Percentiles rank a stretch among this genome's conserved stretches.
Evolutionary conservation across 2,797 vertebrate species (phyloP).

Genomic region (Labroides dimidiatus): DNA sequence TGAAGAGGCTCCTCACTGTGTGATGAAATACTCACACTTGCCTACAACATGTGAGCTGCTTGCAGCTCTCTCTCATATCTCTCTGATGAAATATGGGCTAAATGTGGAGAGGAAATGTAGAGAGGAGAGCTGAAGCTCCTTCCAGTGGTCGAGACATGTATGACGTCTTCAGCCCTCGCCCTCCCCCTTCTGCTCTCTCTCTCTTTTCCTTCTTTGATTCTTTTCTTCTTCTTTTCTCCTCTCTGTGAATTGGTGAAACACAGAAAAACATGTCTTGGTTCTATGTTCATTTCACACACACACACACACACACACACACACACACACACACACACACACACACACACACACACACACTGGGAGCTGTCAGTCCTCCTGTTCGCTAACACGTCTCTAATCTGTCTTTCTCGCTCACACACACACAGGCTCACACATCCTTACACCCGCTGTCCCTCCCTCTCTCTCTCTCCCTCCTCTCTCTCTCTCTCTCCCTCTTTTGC

Average conservation of each 20-base stretch:
- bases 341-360: background rate
- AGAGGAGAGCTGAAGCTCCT: constrained; percentile 5
- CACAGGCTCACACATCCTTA: background rate
- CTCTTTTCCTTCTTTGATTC: background rate
- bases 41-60: background rate
- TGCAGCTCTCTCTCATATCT: constrained; percentile 8
- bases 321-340: too few species aligned
- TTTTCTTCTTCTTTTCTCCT: background rate
- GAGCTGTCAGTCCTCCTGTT: constrained; percentile 17
- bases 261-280: constrained; percentile 2
- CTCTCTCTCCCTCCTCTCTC: background rate
- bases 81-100: constrained; percentile 17
- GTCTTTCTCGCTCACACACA: background rate
- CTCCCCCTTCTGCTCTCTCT: background rate
- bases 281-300: background rate
- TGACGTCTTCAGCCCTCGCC: background rate
- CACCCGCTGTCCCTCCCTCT: background rate
- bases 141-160: background rate
- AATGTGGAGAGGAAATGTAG: background rate
- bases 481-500: constrained; percentile 3
- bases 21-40: background rate
- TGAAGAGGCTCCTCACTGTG: too few species aligned
- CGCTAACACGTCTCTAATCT: constrained; percentile 25
- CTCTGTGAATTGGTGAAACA: constrained; percentile 2
- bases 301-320: background rate